Evolutionary conservation across 2,113 vertebrate genomes (phyloP).

Genomic region (Anguilla rostrata): DNA sequence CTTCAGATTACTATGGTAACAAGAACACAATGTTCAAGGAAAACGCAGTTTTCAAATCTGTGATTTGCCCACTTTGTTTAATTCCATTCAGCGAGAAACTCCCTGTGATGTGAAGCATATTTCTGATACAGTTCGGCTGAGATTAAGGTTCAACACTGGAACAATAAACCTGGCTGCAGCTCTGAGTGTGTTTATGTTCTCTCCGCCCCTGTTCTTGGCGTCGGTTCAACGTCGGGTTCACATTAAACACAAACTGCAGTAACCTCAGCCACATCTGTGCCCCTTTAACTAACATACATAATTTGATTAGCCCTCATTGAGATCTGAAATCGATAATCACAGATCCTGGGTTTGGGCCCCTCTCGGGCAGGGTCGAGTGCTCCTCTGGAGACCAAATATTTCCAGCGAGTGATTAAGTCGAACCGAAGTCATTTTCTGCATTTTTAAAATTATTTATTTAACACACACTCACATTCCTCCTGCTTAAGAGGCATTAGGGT

Average conservation of each 20-base stretch:
- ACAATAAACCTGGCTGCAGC: constrained; percentile 7
- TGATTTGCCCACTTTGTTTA: constrained; percentile 10
- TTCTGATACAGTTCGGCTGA: neutral
- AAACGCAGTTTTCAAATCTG: constrained; percentile 11
- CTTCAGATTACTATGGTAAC: constrained; percentile 30
- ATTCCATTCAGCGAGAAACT: neutral
- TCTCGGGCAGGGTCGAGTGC: constrained; percentile 20
- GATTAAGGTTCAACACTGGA: neutral
- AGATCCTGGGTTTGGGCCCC: constrained; percentile 3
- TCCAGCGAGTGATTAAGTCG: neutral
- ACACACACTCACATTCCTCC: neutral
- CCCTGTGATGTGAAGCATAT: neutral
- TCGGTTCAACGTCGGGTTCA: neutral
- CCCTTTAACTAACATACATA: constrained; percentile 24
- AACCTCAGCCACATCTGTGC: constrained; percentile 18
- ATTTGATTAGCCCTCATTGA: constrained; percentile 31
- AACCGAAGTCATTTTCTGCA: neutral
- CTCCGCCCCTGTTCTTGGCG: neutral
- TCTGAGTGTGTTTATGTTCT: neutral
- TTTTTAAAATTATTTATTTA: neutral
- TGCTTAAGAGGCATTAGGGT: neutral
- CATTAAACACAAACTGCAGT: constrained; percentile 7
- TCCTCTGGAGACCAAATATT: neutral
- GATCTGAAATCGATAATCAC: constrained; percentile 19
- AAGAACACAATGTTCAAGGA: constrained; percentile 19